Evolutionary conservation across 2,797 vertebrate species (phyloP).

Genomic region (Eupleurogrammus muticus): DNA sequence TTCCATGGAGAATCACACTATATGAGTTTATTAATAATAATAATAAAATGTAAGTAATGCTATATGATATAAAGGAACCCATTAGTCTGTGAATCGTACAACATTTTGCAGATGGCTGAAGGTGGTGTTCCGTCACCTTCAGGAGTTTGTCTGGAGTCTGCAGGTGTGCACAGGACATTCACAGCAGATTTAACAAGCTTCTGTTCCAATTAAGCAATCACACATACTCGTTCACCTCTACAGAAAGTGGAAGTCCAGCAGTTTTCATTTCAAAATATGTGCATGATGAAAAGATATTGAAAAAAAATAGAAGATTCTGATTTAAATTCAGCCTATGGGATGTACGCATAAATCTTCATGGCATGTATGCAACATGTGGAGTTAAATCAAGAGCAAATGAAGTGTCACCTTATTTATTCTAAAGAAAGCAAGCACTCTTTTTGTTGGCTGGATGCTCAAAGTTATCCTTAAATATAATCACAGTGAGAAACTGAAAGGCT

Average conservation of each 20-base stretch:
- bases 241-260: background rate
- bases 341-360: background rate
- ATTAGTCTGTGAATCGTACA: background rate
- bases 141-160: slow-evolving; percentile 23
- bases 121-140: slow-evolving; percentile 23
- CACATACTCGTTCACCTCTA: slow-evolving; percentile 8
- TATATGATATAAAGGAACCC: background rate
- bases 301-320: background rate
- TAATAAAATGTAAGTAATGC: background rate
- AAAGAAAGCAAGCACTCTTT: background rate
- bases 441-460: background rate
- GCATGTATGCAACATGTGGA: no score
- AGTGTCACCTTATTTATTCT: background rate
- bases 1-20: no score
- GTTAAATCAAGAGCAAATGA: no score
- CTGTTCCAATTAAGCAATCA: slow-evolving; percentile 41
- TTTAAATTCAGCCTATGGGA: background rate
- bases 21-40: no score
- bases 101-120: slow-evolving; percentile 24
- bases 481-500: background rate
- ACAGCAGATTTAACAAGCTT: slow-evolving; percentile 25
- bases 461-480: slow-evolving; percentile 1
- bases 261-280: slow-evolving; percentile 3
- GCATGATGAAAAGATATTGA: background rate
- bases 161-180: slow-evolving; percentile 26